phyloP scores from a whole-genome alignment of 2,113 vertebrate genomes.

The Amblyornis subalaris region DNA sequence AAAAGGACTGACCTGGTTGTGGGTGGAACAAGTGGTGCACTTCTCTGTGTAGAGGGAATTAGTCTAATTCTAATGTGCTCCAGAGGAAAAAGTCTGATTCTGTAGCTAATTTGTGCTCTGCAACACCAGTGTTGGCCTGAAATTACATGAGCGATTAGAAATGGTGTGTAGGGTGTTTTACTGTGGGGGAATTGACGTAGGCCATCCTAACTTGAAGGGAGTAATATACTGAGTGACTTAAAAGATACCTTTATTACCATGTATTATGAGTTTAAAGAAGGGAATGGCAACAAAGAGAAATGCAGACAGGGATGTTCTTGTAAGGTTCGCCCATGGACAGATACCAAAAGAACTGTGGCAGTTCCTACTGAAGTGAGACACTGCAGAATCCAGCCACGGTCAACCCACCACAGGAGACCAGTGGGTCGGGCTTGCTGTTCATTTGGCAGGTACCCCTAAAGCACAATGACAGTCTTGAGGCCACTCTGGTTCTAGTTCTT shows the following conservation, averaged over 20 bases:
- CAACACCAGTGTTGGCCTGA: neutral
- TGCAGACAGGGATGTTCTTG: neutral
- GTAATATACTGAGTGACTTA: neutral
- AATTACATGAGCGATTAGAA: neutral
- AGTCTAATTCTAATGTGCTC: neutral
- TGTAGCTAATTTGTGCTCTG: neutral
- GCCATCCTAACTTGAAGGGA: neutral
- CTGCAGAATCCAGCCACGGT: neutral
- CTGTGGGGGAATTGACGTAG: neutral
- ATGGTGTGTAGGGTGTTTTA: neutral
- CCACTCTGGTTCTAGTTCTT: neutral
- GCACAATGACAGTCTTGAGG: neutral
- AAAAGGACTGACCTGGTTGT: neutral
- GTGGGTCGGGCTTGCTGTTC: neutral
- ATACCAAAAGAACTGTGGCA: neutral
- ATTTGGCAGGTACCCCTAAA: neutral
- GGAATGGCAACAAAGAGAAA: neutral
- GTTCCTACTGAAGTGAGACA: neutral
- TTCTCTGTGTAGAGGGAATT: neutral
- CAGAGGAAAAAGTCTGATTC: neutral
- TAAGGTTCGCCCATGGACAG: neutral
- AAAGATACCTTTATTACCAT: neutral
- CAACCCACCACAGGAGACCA: neutral
- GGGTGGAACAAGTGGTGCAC: neutral
- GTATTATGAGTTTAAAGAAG: neutral